A percentile compares a stretch with the other conserved stretches of the same genome.
These are phyloP conservation scores for Microtus montanus DNA, from an alignment of 2,113 vertebrate species.

Conservation along the genomic window DNA sequence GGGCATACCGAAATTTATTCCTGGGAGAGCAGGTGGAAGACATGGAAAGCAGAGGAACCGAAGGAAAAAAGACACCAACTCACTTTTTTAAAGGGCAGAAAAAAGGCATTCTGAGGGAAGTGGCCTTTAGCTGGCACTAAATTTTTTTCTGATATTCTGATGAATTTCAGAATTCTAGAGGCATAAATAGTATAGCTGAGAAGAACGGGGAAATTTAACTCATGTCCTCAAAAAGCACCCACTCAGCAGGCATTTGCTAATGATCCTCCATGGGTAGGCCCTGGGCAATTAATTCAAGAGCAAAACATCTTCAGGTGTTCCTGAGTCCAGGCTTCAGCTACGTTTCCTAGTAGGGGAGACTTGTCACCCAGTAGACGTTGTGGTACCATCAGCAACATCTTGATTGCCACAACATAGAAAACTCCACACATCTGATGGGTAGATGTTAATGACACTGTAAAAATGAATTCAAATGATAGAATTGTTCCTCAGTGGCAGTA, in stretches of 20 bases:
- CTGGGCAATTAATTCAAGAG: neutral
- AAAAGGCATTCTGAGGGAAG: neutral
- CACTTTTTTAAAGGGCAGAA: slow-evolving; percentile 28
- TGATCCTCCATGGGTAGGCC: neutral
- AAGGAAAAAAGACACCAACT: neutral
- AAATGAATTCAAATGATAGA: neutral
- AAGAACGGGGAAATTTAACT: neutral
- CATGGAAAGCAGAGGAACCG: neutral
- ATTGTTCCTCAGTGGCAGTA: fast-evolving
- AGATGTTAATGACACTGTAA: neutral
- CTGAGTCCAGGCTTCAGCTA: neutral
- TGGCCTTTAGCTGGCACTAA: slow-evolving; percentile 17
- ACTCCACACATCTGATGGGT: fast-evolving
- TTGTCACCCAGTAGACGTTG: neutral
- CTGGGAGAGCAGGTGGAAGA: neutral
- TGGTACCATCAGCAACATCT: neutral
- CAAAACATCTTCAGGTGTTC: too few species aligned
- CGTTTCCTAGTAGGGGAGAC: neutral
- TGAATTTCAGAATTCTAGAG: neutral
- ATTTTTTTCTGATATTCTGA: slow-evolving; percentile 27
- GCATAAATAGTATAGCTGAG: neutral
- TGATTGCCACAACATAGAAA: neutral
- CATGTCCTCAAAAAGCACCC: neutral
- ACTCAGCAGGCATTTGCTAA: too few species aligned
- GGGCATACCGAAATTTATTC: neutral